Conservation (phyloP, 2,113 vertebrate species). For the Eira barbara region DNA sequence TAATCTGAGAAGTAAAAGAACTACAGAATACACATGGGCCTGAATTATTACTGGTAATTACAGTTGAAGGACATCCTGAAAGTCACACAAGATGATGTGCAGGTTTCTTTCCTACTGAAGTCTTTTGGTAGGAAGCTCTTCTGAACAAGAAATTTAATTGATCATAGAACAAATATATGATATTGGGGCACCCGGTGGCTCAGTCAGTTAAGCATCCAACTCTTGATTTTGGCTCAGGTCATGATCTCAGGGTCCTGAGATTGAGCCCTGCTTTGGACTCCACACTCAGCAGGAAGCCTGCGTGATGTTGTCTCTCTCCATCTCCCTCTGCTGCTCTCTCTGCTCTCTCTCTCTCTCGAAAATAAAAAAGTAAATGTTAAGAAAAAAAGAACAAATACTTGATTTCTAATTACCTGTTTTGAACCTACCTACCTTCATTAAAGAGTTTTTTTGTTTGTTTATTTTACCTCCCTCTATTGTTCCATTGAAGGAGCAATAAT, state of each 20-base stretch:
- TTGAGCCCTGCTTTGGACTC: background rate
- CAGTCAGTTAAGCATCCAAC: background rate
- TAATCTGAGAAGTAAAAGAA: background rate
- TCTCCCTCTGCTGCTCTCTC: background rate
- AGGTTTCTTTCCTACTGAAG: background rate
- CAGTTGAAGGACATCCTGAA: conserved; percentile 71
- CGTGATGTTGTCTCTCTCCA: background rate
- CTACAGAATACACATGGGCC: background rate
- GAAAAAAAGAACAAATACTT: background rate
- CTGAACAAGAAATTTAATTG: background rate
- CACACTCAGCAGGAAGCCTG: background rate
- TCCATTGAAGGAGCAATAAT: background rate
- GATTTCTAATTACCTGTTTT: background rate
- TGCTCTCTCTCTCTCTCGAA: background rate
- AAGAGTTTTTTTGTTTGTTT: background rate
- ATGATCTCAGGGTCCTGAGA: background rate
- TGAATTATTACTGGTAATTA: background rate
- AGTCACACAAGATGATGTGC: conserved; percentile 39
- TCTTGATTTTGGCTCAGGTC: background rate
- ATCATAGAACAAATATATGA: background rate
- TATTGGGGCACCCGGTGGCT: background rate
- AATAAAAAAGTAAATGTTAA: background rate
- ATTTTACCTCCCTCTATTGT: background rate
- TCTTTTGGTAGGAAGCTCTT: background rate
- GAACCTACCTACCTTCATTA: background rate